phyloP scores from a whole-genome alignment of 2,888 invertebrate species.

The Ametastegia equiseti region DNA sequence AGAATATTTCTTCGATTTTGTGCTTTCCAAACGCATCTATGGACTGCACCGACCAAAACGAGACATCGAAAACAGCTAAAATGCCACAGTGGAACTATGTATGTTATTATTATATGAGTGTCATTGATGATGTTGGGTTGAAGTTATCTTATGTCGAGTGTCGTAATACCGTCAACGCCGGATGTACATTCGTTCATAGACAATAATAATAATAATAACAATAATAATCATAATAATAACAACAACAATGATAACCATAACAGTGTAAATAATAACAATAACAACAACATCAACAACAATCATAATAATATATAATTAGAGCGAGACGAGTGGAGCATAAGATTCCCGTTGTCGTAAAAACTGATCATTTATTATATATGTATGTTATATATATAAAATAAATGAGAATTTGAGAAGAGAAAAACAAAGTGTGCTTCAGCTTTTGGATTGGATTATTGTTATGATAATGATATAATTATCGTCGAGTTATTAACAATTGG shows the following conservation, averaged over 20 bases:
- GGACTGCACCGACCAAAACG: slow-evolving; percentile 51
- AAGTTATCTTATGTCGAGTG: slow-evolving; percentile 5
- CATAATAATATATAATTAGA: not conserved
- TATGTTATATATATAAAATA: too few species aligned
- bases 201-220: not conserved
- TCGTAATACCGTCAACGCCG: not conserved
- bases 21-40: slow-evolving; percentile 40
- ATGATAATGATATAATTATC: too few species aligned
- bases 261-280: not conserved
- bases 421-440: not conserved
- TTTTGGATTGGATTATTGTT: slow-evolving; percentile 20
- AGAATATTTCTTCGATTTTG: slow-evolving; percentile 30
- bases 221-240: not conserved
- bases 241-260: not conserved
- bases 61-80: slow-evolving; percentile 54
- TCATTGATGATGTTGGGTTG: not conserved
- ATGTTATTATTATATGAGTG: slow-evolving; percentile 44
- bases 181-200: not conserved
- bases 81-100: slow-evolving; percentile 55
- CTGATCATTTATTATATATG: too few species aligned
- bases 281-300: not conserved
- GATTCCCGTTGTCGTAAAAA: not conserved
- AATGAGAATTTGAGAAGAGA: too few species aligned
- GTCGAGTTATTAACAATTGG: not conserved
- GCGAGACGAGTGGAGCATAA: not conserved